Percentiles rank a stretch among this genome's conserved stretches.
Evolutionary conservation across 2,113 vertebrate genomes (phyloP).

Genomic region (Dipodomys ordii): DNA sequence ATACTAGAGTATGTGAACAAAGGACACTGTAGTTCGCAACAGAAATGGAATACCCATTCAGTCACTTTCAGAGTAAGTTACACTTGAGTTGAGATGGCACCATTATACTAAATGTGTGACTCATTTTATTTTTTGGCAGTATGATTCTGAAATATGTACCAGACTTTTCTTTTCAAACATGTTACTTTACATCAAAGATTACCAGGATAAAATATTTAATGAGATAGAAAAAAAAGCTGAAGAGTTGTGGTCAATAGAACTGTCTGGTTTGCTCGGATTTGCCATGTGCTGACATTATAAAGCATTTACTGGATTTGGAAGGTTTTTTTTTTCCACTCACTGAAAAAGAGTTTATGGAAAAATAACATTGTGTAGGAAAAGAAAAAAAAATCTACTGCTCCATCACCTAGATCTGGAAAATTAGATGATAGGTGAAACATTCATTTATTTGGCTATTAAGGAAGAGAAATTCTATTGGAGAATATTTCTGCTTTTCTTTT

Average conservation of each 20-base stretch:
- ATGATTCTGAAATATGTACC: background rate
- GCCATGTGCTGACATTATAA: background rate
- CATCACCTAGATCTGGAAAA: background rate
- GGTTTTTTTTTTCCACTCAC: conserved; percentile 65
- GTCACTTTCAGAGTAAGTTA: background rate
- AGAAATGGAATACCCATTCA: background rate
- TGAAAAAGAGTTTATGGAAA: conserved; percentile 62
- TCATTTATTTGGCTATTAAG: conserved; percentile 30
- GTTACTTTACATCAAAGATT: background rate
- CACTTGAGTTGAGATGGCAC: background rate
- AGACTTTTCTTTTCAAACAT: background rate
- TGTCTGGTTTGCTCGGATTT: conserved; percentile 31
- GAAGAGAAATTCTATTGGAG: conserved; percentile 42
- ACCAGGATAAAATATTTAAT: background rate
- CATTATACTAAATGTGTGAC: background rate
- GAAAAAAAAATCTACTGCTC: conserved; percentile 30
- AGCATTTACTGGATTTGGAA: conserved; percentile 47
- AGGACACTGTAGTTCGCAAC: background rate
- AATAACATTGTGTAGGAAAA: conserved; percentile 46
- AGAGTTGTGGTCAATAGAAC: background rate
- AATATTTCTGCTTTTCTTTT: conserved; percentile 37
- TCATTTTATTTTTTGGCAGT: background rate
- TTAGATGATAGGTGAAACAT: background rate
- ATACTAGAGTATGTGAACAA: background rate
- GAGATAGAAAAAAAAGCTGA: background rate